Evolutionary conservation across 2,888 invertebrate species (phyloP), one percentile per base, ranked within the genome.

Genomic region (Tachina grossa): DNA sequence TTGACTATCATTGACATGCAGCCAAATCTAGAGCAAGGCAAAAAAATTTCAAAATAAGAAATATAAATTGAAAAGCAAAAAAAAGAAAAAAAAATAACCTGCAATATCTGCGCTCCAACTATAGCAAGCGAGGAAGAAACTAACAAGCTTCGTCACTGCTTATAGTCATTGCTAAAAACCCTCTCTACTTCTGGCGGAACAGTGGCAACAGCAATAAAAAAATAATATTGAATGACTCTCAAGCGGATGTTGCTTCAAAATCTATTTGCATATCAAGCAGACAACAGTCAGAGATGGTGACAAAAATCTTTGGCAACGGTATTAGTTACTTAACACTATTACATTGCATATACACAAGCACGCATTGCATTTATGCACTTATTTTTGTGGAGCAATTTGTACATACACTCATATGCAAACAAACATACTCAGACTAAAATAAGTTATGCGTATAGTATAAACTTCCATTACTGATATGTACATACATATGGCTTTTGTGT

Each of bases 1-100:
- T 90, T 90, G 89, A 90, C 90, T 89, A 90, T 89, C 89, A 61
- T 45, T 83, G 89, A 89, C 69, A 79, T 76, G 69, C 68, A 78
- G 65, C 75, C 72, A 59, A 74, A 69, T 75, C 57, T 51, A 39
- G 19, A 22, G 53, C 22, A 65, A 65, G 8, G 53, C 19, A 59
- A 59, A 55, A 57, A 49, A 47, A n/a, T n/a, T 39, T 10, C 19
- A 55, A 39, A 55, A 51, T 16, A 16, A 61, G 19, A 16, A 6
- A 31, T 31, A 49, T 11, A 76, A 66, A 57, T 14, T 19, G 14
- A 68, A 43, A 41, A 47, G 49, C 39, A 9, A 66, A 43, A 57
- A 16, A 9, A 16, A 45, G 47, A 9, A 61, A 65, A 22, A 49
- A 22, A 2, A 22, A 13, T 2, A 66, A 16, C 2, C 41, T 31